phyloP scores from a whole-genome alignment of 1,140 invertebrate species.

The Drosophila miranda region DNA sequence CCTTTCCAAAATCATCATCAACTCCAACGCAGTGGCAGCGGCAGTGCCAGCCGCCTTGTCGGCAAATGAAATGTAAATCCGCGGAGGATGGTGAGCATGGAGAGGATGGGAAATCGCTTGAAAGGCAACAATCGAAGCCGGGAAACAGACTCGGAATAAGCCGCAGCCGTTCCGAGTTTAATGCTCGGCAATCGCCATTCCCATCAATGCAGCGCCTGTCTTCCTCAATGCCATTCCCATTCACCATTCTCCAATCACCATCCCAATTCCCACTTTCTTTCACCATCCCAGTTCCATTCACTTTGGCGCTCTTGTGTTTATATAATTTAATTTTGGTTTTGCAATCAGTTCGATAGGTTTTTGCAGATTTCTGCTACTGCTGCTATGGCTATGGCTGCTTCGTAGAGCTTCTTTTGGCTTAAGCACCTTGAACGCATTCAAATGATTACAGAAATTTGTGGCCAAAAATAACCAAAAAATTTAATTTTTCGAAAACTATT shows the following conservation, averaged over 20 bases:
- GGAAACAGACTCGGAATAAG: conserved; percentile 30
- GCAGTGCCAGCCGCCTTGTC: conserved; percentile 14
- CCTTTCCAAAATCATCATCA: conserved; percentile 71
- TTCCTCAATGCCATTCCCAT: conserved; percentile 15
- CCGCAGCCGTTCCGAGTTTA: conserved; percentile 53
- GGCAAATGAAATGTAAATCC: conserved; percentile 78
- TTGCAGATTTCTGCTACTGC: conserved; percentile 32
- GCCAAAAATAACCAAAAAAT: conserved; percentile 60
- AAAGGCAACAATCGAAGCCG: conserved; percentile 32
- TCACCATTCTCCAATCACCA: conserved; percentile 8
- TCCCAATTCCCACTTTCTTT: not conserved
- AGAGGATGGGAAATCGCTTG: conserved; percentile 37
- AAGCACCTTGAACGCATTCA: conserved; percentile 43
- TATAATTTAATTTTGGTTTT: conserved; percentile 75
- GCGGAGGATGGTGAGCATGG: conserved; percentile 10
- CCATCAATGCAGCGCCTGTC: conserved; percentile 41
- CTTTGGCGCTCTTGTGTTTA: conserved; percentile 62
- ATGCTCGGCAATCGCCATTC: conserved; percentile 61
- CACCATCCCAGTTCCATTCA: conserved; percentile 23
- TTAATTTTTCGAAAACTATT: conserved; percentile 65
- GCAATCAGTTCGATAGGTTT: conserved; percentile 74
- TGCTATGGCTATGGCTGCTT: not conserved
- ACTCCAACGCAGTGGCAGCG: conserved; percentile 2
- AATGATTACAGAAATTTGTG: conserved; percentile 46
- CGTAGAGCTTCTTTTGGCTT: conserved; percentile 9